A percentile compares a stretch with the other conserved stretches of the same genome.
phyloP scores from a whole-genome alignment of 2,888 invertebrate species.

The Apotomis capreana region DNA sequence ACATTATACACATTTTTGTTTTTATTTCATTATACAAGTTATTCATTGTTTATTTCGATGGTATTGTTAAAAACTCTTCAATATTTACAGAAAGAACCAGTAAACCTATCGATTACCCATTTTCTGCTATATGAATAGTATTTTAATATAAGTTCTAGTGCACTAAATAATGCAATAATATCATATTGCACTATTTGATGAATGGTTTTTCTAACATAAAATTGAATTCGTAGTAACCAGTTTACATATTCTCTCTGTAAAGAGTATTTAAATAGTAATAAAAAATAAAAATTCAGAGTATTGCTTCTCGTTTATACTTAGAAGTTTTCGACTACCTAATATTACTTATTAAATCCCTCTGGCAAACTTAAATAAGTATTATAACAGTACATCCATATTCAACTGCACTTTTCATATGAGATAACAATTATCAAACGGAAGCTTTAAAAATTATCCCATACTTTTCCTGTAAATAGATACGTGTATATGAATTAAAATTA shows the following conservation, averaged over 20 bases:
- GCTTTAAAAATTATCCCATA: conserved; percentile 2
- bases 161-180: conserved; percentile 3
- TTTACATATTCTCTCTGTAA: conserved; percentile 60
- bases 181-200: neutral
- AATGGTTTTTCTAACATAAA: too few species aligned
- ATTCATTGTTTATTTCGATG: conserved; percentile 65
- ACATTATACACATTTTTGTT: conserved; percentile 75
- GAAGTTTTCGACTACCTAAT: conserved; percentile 79
- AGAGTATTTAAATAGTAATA: conserved; percentile 75
- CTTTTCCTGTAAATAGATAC: neutral
- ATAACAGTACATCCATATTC: conserved; percentile 50
- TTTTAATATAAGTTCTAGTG: neutral
- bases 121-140: too few species aligned
- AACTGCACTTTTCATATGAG: conserved; percentile 46
- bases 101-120: conserved; percentile 49
- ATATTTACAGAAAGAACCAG: conserved; percentile 59
- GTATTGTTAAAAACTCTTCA: conserved; percentile 53
- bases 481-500: conserved; percentile 25
- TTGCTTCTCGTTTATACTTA: conserved; percentile 82
- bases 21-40: conserved; percentile 36
- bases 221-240: conserved; percentile 46
- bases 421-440: conserved; percentile 37
- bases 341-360: conserved; percentile 79
- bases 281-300: conserved; percentile 80
- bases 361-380: conserved; percentile 66